These are phyloP conservation scores for Ganaspis brasiliensis DNA, from an alignment of 2,888 invertebrate genomes.

Conservation along the genomic window DNA sequence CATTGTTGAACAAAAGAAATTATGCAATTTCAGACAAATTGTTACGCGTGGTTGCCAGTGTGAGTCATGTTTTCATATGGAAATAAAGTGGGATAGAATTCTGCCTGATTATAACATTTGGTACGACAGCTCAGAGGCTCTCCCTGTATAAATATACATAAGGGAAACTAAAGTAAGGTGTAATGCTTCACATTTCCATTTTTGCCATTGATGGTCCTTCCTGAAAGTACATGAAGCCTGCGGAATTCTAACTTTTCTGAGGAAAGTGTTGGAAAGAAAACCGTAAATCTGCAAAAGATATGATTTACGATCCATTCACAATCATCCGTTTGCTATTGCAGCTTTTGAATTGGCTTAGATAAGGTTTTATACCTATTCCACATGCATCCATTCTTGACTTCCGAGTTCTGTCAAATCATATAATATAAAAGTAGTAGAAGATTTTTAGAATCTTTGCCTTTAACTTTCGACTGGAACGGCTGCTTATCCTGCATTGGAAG, in stretches of 20 bases:
- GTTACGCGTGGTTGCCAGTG: slow-evolving; percentile 14
- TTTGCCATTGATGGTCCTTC: slow-evolving; percentile 11
- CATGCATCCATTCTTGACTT: slow-evolving; percentile 15
- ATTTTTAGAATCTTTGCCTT: neutral
- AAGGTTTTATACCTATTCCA: slow-evolving; percentile 9
- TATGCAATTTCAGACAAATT: slow-evolving; percentile 15
- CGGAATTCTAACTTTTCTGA: neutral
- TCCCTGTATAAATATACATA: slow-evolving; percentile 30
- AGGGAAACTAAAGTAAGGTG: slow-evolving; percentile 21
- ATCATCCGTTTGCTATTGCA: slow-evolving; percentile 24
- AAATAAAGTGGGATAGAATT: slow-evolving; percentile 35
- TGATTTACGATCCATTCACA: slow-evolving; percentile 8
- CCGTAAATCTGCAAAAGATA: neutral
- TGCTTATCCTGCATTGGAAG: neutral
- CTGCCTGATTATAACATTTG: slow-evolving; percentile 17
- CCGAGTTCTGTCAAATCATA: slow-evolving; percentile 4
- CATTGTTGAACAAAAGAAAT: slow-evolving; percentile 12
- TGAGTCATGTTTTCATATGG: slow-evolving; percentile 33
- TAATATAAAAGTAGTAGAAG: neutral
- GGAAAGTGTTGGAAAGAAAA: slow-evolving; percentile 14
- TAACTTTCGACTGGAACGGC: neutral
- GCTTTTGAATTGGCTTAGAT: slow-evolving; percentile 14
- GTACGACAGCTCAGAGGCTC: neutral
- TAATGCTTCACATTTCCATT: slow-evolving; percentile 33
- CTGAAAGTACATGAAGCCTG: neutral